Base-by-base conservation (phyloP, 2,888 invertebrate species). In the Ptychoptera albimana region DNA sequence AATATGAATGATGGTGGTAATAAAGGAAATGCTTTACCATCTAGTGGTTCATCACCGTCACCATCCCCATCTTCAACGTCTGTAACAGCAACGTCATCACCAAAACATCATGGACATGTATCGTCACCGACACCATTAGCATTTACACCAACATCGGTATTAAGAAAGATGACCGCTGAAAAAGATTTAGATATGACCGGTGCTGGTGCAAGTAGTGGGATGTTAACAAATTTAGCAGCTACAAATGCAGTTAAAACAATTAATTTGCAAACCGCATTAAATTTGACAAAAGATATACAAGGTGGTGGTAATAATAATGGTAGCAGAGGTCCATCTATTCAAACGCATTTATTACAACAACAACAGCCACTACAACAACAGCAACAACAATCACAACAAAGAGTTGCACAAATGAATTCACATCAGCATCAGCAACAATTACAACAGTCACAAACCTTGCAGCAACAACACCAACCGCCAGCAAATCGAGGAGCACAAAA, bases 81-180 rank as follows among this genome's bases (percentile, higher is more conserved):
- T 40, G 41, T 43, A 43, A 46, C 43, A 45, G 7, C 23, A 23
- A 7, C 4, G 34, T 12, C 45, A 11, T 15, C 11, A 12, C 23
- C 42, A 15, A 42, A 48, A 46, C 50, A 52, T 34, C 49, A 53
- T n/a, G 52, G 55, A 8, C 60, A 57, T 44, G 54, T 53, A 23
- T 59, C 60, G 50, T 76, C 77, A 13, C 78, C 77, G 10, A 76
- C 78, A 29, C 84, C 84, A 11, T 73, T 86, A 53, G 82, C 88
- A 15, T 92, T 93, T 67, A 93, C 91, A 1, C 93, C 93, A 47
- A 93, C 92, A 30, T 88, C 92, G 49, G 93, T 93, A 49, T 72
- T 93, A 57, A 77, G 91, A 49, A 92, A 92, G 69, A 89, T 92
- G 89, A 91, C 89, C 7, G 88, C 88, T 2, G 88, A 88, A 55